Evolutionary conservation across 2,797 vertebrate genomes (phyloP).

Genomic region (Aythya fuligula): DNA sequence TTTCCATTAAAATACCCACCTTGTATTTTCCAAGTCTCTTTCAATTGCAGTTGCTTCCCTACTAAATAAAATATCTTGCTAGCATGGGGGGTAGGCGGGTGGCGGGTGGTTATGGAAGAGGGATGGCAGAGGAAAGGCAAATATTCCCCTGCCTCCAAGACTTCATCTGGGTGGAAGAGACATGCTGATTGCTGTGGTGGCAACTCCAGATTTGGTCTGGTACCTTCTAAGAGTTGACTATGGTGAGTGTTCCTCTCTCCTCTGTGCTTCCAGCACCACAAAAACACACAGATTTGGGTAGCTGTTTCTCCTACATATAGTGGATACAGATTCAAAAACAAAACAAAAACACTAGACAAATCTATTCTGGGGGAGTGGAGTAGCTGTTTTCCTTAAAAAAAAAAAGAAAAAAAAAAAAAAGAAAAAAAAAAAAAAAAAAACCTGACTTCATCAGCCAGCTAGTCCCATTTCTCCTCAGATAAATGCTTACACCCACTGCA

Average conservation of each 20-base stretch:
- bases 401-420: too few relatives aligned
- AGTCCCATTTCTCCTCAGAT: neutral
- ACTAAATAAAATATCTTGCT: neutral
- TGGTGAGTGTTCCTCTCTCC: neutral
- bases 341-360: neutral
- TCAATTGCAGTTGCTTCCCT: neutral
- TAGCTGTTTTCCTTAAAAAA: neutral
- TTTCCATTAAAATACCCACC: slow-evolving; percentile 37
- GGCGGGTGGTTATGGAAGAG: neutral
- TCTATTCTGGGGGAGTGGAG: neutral
- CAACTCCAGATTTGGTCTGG: neutral
- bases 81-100: neutral
- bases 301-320: neutral
- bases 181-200: neutral
- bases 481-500: neutral
- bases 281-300: neutral
- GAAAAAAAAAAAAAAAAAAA: neutral
- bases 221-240: neutral
- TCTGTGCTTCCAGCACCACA: neutral
- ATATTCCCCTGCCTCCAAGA: neutral
- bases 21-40: neutral
- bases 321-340: neutral
- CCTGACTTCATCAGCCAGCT: neutral
- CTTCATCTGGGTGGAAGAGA: neutral
- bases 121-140: neutral